Evolutionary conservation across 2,888 invertebrate genomes (phyloP).

Genomic region (Papilio demoleus): DNA sequence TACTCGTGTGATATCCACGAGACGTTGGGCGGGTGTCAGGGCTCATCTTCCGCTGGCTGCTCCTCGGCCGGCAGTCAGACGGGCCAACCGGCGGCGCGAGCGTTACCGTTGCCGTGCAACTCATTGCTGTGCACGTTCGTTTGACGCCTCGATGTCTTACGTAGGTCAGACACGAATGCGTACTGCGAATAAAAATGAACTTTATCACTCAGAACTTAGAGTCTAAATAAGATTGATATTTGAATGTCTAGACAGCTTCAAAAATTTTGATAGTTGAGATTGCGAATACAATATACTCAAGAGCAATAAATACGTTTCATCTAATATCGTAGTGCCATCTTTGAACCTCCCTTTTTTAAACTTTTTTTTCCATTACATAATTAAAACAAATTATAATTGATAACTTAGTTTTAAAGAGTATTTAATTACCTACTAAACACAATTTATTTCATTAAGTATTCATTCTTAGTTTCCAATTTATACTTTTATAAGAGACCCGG

Average conservation of each 20-base stretch:
- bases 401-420: too few relatives aligned
- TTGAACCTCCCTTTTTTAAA: too few relatives aligned
- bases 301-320: too few relatives aligned
- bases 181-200: constrained; percentile 62
- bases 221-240: background rate
- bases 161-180: constrained; percentile 71
- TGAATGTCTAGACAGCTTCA: background rate
- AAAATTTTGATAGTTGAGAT: too few relatives aligned
- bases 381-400: too few relatives aligned
- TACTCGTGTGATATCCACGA: constrained; percentile 77
- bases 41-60: constrained; percentile 57
- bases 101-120: constrained; percentile 75
- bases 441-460: too few relatives aligned
- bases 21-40: constrained; percentile 61
- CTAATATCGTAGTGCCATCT: too few relatives aligned
- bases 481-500: too few relatives aligned
- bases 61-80: constrained; percentile 69
- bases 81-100: constrained; percentile 61
- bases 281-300: too few relatives aligned
- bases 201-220: background rate
- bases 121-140: constrained; percentile 66
- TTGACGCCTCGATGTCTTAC: constrained; percentile 65
- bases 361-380: too few relatives aligned
- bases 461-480: too few relatives aligned
- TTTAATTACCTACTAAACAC: too few relatives aligned